Evolutionary conservation across 2,797 vertebrate species (phyloP).

Genomic region (Lagorchestes hirsutus): DNA sequence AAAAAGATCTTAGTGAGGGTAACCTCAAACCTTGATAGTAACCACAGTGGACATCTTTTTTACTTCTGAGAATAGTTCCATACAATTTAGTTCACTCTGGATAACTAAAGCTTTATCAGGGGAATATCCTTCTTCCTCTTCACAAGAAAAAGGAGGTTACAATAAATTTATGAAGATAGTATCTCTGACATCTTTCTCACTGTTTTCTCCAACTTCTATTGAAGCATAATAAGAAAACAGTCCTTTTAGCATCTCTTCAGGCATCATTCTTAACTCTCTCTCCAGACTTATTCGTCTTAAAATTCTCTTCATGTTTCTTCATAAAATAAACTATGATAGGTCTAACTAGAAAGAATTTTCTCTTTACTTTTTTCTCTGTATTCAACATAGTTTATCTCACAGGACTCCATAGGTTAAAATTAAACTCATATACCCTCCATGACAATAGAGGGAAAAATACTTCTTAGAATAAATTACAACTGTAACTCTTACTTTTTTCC

Average conservation of each 20-base stretch:
- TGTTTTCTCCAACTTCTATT: background rate
- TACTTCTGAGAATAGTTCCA: background rate
- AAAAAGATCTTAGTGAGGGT: background rate
- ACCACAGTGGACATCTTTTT: background rate
- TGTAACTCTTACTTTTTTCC: background rate
- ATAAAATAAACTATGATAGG: background rate
- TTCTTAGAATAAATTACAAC: constrained; percentile 3
- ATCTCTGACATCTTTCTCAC: background rate
- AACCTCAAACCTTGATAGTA: background rate
- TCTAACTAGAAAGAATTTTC: background rate
- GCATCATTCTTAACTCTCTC: background rate
- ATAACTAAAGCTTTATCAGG: background rate
- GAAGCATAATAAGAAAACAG: background rate
- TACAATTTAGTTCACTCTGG: background rate
- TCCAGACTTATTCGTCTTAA: background rate
- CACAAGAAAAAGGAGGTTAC: background rate
- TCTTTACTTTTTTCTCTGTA: background rate
- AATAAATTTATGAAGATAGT: background rate
- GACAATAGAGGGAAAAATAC: background rate
- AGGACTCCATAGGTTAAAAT: background rate
- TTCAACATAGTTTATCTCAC: background rate
- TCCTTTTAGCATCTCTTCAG: background rate
- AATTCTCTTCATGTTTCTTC: background rate
- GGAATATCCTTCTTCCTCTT: background rate
- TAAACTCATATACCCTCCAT: background rate